Evolutionary conservation across 2,797 vertebrate genomes (phyloP).

Genomic region (Margarornis squamiger): DNA sequence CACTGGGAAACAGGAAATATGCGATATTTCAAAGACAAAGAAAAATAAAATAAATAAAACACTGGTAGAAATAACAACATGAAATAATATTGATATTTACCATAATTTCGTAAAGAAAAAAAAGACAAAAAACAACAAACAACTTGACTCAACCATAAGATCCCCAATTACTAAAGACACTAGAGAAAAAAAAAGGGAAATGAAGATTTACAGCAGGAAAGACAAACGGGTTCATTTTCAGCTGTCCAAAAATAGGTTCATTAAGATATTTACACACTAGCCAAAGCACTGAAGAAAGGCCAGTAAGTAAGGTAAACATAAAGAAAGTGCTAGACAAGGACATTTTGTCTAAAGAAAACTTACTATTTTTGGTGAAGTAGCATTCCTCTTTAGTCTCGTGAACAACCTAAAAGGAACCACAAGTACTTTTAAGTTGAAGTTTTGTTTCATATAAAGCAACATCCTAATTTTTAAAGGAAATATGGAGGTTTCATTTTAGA

Average conservation of each 20-base stretch:
- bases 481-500: not conserved
- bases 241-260: not conserved
- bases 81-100: not conserved
- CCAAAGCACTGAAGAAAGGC: not conserved
- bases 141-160: not conserved
- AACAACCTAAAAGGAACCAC: not conserved
- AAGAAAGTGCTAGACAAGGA: not conserved
- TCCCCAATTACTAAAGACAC: not conserved
- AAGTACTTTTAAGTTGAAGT: not conserved
- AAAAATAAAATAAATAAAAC: not conserved
- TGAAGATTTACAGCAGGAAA: not conserved
- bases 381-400: not conserved
- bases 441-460: not conserved
- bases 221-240: not conserved
- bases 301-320: not conserved
- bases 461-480: conserved; percentile 9
- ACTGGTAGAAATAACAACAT: not conserved
- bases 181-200: not conserved
- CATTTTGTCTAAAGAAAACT: not conserved
- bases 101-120: not conserved
- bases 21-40: not conserved
- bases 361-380: not conserved
- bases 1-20: not conserved
- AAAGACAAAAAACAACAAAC: not conserved
- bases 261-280: not conserved